These are phyloP conservation scores for Himantopus leucocephalus DNA, from an alignment of 2,113 vertebrate genomes.

Conservation along the genomic window DNA sequence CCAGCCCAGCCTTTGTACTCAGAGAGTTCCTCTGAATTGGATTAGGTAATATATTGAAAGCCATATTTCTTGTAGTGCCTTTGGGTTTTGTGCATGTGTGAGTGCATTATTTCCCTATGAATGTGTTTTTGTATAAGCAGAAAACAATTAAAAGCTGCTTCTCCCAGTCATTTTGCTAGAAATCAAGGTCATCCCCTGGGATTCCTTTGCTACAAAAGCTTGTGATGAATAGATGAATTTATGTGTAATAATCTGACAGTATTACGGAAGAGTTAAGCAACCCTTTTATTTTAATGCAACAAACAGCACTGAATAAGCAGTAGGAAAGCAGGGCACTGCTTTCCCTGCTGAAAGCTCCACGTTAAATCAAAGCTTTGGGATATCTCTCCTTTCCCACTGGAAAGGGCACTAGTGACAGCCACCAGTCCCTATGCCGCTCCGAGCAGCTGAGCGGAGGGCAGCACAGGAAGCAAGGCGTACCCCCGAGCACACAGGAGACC, in stretches of 20 bases:
- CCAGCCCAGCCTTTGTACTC: not conserved
- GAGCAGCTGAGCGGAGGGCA: not conserved
- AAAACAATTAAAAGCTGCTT: not conserved
- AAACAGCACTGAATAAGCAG: not conserved
- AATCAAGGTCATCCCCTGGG: not conserved
- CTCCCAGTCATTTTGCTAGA: not conserved
- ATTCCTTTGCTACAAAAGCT: not conserved
- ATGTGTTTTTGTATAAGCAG: not conserved
- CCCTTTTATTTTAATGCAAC: not conserved
- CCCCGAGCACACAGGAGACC: not conserved
- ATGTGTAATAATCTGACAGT: not conserved
- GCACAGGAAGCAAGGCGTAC: accelerated
- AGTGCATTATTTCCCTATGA: not conserved
- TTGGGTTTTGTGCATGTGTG: not conserved
- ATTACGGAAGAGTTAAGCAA: not conserved
- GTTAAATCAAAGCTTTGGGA: not conserved
- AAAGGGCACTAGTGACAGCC: not conserved
- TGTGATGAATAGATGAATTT: not conserved
- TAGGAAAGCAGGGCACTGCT: not conserved
- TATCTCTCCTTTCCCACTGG: not conserved
- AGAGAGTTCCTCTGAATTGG: not conserved
- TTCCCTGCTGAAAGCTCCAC: not conserved
- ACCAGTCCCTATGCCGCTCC: accelerated
- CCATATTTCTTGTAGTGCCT: not conserved
- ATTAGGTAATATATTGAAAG: conserved; percentile 26